Base-by-base conservation (phyloP, 2,113 vertebrate genomes). In the Silurus meridionalis region DNA sequence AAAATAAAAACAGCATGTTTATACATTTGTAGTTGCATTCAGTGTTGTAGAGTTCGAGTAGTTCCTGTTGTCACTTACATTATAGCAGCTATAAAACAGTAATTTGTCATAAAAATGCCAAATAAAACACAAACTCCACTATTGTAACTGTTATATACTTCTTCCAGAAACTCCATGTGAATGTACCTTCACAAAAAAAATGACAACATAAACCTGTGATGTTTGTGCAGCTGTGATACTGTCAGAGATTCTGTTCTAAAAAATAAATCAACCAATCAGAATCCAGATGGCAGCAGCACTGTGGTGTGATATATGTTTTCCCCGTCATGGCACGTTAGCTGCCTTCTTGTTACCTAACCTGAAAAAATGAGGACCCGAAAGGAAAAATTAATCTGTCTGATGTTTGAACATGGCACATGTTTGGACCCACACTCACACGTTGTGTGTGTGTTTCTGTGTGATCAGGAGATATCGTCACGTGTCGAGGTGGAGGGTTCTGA, bases 401-500 rank as follows among this genome's bases (percentile, higher is more conserved):
- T 8, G 15, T 71, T 37, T 37, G 37, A 37, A 9, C 3, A 1
- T 72, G 69, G 17, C 15, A 3, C 15, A 0, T 46, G 11, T 67
- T 67, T 13, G 13, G 64, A 28, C 5, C n/a, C 11, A 5, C 64
- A 72, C 37, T 48, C 6, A 72, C 6, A 21, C 37, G 37, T 37
- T 37, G 37, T 37, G 8, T 19, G 28, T 52, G n/a, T 57, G 9
- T 57, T 17, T 78, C 46, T 80, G 66, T 86, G 11, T 82, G 25
- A 6, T 63, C 84, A 98, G 97, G 90, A 93, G 96, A 19, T 95
- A 96, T 87, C 95, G 96, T 2, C 93, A 94, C 5, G 91, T 95
- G 15, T 94, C 93, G 0, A 94, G 94, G 15, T 98, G 97, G 97
- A 93, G 93, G 8, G 97, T 97, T 60, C 93, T 96, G 52, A 92